Evolutionary conservation across 2,113 vertebrate genomes (phyloP), one percentile per base, ranked within the genome.

Genomic region (Megatriorchis doriae): DNA sequence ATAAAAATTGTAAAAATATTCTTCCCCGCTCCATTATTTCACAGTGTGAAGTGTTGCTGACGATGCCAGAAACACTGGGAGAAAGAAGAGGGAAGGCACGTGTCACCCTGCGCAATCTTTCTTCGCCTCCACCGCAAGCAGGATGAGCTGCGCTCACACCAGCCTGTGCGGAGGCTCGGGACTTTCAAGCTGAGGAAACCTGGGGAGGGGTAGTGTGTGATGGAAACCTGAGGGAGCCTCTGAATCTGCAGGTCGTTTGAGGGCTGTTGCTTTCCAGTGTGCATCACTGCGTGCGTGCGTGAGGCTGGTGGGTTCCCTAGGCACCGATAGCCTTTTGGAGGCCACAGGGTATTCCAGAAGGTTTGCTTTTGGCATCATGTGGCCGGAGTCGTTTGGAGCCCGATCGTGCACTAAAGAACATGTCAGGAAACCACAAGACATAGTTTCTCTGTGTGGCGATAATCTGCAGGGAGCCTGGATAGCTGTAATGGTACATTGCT

Each of bases 371-470:
- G 95, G 91, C 93, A 95, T 74, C 66, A 40, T 40, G 90, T 19
- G 26, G 70, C 77, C 31, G 5, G 93, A 97, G 91, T 93, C 73
- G 6, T 86, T 96, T 89, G 88, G 74, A 97, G 94, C 73, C 75
- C 0, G 2, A 90, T 72, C 40, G 12, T 87, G 68, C 70, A 70
- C 85, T 90, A 90, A 93, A 96, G 92, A 96, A 86, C 97, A 91
- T 62, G 53, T 86, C 91, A 96, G 97, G 94, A 98, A 98, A 96
- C 97, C 97, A 97, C 97, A 97, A 97, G 94, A 89, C 92, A 93
- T 96, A 96, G 95, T 94, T 98, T 97, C n/a, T 63, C 93, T 93
- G 89, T 97, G 97, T 61, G 95, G 96, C 66, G 81, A 88, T 94
- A 88, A 90, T 96, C 97, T 96, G 93, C 94, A 61, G 61, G 96